Base-by-base conservation (phyloP, 1,140 invertebrate species). In the Drosophila quadrilineata region DNA sequence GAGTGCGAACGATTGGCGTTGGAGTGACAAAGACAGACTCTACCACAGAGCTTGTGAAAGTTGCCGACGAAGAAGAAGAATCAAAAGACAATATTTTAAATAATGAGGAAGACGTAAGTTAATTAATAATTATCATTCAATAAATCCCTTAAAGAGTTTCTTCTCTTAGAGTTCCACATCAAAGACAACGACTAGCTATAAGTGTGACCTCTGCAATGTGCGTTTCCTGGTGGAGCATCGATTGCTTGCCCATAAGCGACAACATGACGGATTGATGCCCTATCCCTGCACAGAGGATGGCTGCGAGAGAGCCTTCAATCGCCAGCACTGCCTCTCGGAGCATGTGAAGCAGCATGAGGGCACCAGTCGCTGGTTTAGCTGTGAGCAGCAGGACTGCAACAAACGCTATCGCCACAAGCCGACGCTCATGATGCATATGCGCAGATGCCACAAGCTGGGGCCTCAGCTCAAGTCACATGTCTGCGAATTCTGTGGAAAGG, bases 401-500 rank as follows among this genome's bases (percentile, higher is more conserved):
- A 85, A 74, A 41, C 35, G 50, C 1, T 88, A 88, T 38, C 80
- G 87, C 14, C 75, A 88, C 49, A 87, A 85, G 45, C 65, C 69
- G 0, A 85, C 87, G 3, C 43, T 88, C 0, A 53, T 56, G 1
- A 63, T 74, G n/a, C 87, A 88, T 29, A 41, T 52, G 53, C 68
- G 77, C 1, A 67, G 60, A 36, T 59, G 24, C 16, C 87, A 88
- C 21, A 71, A 69, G 19, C 12, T 74, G 6, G 87, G 82, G 1
- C 66, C 75, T 1, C 65, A 69, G 9, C 31, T 71, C 0, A 75
- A 80, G 35, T 56, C 56, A 0, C 77, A 87, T 9, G 33, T 87
- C 1, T 88, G 87, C n/a, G 87, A 88, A n/a, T 71, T 75, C 21
- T 88, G 87, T 36, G 87, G 87, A 3, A 71, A 73, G 43, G 49